Percentiles rank a stretch among this genome's conserved stretches.
Conservation (phyloP, 1,140 invertebrate genomes). For the Tachypleus tridentatus region DNA sequence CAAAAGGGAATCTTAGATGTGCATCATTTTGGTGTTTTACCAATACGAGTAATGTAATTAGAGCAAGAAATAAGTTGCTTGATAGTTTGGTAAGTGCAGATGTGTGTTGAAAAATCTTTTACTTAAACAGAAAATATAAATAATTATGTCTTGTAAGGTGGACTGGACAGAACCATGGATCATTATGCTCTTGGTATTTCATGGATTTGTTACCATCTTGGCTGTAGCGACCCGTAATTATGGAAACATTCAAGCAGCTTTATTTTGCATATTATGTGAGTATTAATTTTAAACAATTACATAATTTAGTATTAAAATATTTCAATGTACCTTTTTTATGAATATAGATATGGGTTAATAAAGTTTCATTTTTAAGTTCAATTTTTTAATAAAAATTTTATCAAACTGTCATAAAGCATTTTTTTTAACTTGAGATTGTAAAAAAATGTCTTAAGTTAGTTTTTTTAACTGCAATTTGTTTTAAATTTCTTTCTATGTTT, state of each 20-base stretch:
- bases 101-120: no score
- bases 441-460: neutral
- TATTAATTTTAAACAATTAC: slow-evolving; percentile 26
- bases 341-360: slow-evolving; percentile 23
- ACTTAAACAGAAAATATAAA: neutral
- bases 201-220: slow-evolving; percentile 58
- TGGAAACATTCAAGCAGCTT: slow-evolving; percentile 68
- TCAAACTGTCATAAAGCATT: neutral
- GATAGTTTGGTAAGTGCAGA: no score
- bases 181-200: slow-evolving; percentile 56
- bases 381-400: neutral
- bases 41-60: no score
- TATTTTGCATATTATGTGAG: slow-evolving; percentile 68
- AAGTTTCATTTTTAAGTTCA: slow-evolving; percentile 1
- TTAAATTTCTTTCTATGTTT: no score
- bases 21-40: no score
- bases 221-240: slow-evolving; percentile 67
- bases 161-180: slow-evolving; percentile 81
- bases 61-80: no score
- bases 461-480: no score
- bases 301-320: no score
- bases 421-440: neutral
- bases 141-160: slow-evolving; percentile 48
- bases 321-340: neutral
- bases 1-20: no score